phyloP scores from a whole-genome alignment of 2,113 vertebrate species.

The Anguilla rostrata region DNA sequence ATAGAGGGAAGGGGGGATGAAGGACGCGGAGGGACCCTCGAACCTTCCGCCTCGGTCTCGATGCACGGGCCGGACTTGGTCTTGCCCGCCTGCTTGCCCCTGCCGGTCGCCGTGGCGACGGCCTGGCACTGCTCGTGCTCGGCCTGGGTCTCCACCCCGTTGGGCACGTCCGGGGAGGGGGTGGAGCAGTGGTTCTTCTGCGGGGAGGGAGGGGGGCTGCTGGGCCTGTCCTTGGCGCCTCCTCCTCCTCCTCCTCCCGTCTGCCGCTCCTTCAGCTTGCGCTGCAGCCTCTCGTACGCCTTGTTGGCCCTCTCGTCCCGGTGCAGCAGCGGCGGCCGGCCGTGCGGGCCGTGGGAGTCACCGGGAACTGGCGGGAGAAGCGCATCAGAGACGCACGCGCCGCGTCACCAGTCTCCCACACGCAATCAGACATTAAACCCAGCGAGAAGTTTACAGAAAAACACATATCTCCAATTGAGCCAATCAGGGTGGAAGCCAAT shows the following conservation, averaged over 20 bases:
- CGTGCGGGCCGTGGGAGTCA: slow-evolving; percentile 86
- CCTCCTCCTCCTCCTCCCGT: slow-evolving; percentile 73
- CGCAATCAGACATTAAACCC: no score
- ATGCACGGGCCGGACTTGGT: slow-evolving; percentile 71
- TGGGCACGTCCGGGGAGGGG: slow-evolving; percentile 74
- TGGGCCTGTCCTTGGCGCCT: slow-evolving; percentile 81
- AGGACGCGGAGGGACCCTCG: neutral
- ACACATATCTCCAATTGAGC: no score
- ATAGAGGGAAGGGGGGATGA: no score
- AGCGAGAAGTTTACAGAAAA: no score
- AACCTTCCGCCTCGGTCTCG: slow-evolving; percentile 64
- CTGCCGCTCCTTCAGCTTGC: slow-evolving; percentile 92
- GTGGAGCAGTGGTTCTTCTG: slow-evolving; percentile 80
- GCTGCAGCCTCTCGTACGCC: slow-evolving; percentile 92
- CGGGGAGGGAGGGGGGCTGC: slow-evolving; percentile 86
- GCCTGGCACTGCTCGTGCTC: slow-evolving; percentile 65
- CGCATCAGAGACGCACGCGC: neutral
- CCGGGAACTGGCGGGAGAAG: slow-evolving; percentile 39
- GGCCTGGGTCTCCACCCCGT: slow-evolving; percentile 74
- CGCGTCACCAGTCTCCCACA: no score
- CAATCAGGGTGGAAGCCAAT: no score
- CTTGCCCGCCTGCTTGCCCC: slow-evolving; percentile 69
- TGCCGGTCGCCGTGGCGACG: slow-evolving; percentile 64
- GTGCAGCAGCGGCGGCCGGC: slow-evolving; percentile 79
- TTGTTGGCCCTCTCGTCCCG: slow-evolving; percentile 93